Base-by-base conservation (phyloP, 2,888 invertebrate genomes). In the Maniola hyperantus region DNA sequence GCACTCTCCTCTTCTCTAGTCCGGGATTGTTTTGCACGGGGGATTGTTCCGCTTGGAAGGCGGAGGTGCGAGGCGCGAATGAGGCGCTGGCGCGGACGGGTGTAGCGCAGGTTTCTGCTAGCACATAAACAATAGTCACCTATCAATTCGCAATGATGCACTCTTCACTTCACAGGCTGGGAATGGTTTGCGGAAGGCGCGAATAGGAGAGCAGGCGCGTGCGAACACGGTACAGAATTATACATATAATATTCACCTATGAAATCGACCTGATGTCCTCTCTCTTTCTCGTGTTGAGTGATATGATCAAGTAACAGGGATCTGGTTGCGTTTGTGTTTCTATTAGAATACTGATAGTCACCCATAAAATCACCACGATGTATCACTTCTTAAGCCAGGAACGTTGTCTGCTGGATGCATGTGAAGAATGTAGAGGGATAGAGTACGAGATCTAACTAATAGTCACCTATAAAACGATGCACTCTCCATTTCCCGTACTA, bases 1-100 rank as follows among this genome's bases (percentile, higher is more conserved):
- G 99, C 79, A 98, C 98, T 82, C 99, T 93, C 76, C 99, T 93
- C 88, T 99, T 99, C 88, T 99, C 99, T 77, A 99, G 91, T 85
- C 99, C 99, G 0, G 99, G 99, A 91, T 99, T 99, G 90, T 98
- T 99, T 83, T 98, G 94, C 74, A 99, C 36, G 48, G 50, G 50
- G 36, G 93, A 92, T 98, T 98, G 91, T 97, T 98, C 83, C 96
- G 97, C 73, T 94, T 84, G 39, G 90, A 83, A 72, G 78, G 81
- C 65, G 80, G 85, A 34, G 82, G 86, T 39, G 83, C 81, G 10
- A 89, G 84, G 18, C 89, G 80, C 46, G 15, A 39, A 36, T 50
- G 61, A 36, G 20, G 61, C 18, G 61, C 36, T 20, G 34, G 61
- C 61, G 36, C 61, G 61, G 15, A 18, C 50, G 8, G 50, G 18